Base-by-base conservation (phyloP, 2,113 vertebrate species). In the Lophura nycthemera region DNA sequence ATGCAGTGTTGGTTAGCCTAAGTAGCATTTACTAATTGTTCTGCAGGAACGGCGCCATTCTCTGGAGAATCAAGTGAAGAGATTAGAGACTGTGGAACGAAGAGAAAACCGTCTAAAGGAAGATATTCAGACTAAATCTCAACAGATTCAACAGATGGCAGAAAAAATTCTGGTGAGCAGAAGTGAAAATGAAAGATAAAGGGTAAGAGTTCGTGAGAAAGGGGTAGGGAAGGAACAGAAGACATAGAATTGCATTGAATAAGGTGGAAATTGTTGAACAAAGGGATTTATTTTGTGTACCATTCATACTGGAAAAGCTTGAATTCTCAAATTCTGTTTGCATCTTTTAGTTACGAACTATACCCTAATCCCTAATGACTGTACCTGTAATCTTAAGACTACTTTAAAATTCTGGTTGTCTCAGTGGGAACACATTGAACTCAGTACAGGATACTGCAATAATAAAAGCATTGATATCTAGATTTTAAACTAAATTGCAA, bases 101-200 rank as follows among this genome's bases (percentile, higher is more conserved):
- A 98, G 99, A 92, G 99, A 99, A 97, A 98, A 98, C 63, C 99
- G 99, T 89, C 98, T 99, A 54, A 99, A 99, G 97, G 99, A 99
- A 95, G 99, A 99, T 97, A 98, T 99, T 96, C 99, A 99, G 96
- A 99, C 98, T 96, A 99, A 99, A 96, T 98, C 98, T 94, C 99
- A 99, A 95, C 99, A 99, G 98, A 98, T 99, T 94, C 99, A 99
- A 97, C 99, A 99, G 98, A 99, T 99, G 99, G 98, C 98, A 81
- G 99, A 99, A 97, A 99, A 99, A 98, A 99, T 99, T 97, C 97
- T 99, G 99, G 99, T 99, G 98, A 98, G 98, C 97, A 97, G 96
- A 96, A 88, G 83, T 60, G 42, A 75, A 95, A 96, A 94, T 85
- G 71, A 93, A 96, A 97, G 72, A 88, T 91, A 64, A 93, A 93